Base-by-base conservation (phyloP, 2,888 invertebrate species). In the Rhingia campestris region DNA sequence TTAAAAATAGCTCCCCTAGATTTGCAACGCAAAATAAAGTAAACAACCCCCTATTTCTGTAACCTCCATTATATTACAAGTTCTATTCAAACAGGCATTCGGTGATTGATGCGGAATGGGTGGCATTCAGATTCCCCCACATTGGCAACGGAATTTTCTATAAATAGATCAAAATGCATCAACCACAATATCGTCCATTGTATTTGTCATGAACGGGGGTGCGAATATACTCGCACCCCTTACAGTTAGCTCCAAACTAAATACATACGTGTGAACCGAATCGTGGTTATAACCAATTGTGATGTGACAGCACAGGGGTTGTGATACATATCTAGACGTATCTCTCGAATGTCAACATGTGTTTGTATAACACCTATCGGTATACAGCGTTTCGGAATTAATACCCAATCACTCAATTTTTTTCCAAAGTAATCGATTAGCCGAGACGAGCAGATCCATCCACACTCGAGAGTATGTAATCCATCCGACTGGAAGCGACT, bases 151-250 rank as follows among this genome's bases (percentile, higher is more conserved):
- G n/a, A 53, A 37, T 35, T 32, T 53, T 69, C 76, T 69, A 77
- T 70, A 77, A 70, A 77, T 69, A 77, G 69, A 63, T 63, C 63
- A 69, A 54, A 69, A 63, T 77, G 76, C 69, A 77, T 49, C 70
- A 39, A 56, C 54, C 76, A 77, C 69, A 76, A 39, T 37, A 61
- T 53, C 59, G 67, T 1, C 58, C 14, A 6, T 37, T 10, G 14
- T n/a, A 7, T 41, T 3, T 39, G 39, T 39, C 5, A 22, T 4
- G 12, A 6, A 3, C 6, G 7, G 9, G 10, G 70, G 30, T 32
- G 6, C 14, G 70, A 39, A 10, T n/a, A 30, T 33, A 6, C 30
- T 12, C 41, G 30, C 67, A 59, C 67, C 76, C 69, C 54, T 58
- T 9, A 14, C 47, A 37, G 22, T 14, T 32, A 63, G 47, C 37